phyloP scores from a whole-genome alignment of 1,140 invertebrate genomes.

The Coenobita brevimanus region DNA sequence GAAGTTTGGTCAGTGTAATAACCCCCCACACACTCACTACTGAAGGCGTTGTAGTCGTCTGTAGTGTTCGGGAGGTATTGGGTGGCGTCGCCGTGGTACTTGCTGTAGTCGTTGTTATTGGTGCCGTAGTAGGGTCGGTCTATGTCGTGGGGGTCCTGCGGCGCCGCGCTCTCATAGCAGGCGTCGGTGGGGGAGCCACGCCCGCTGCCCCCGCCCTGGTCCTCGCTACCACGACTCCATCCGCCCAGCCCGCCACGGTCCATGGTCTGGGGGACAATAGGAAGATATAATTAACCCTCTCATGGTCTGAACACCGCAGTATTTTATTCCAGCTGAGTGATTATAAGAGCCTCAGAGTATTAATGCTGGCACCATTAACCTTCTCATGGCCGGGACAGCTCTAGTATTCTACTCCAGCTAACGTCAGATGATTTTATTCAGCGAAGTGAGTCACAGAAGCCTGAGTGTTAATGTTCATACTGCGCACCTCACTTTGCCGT shows the following conservation, averaged over 20 bases:
- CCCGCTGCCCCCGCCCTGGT: neutral
- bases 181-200: neutral
- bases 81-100: conserved; percentile 7
- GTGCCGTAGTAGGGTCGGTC: conserved; percentile 26
- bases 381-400: no score
- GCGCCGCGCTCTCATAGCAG: neutral
- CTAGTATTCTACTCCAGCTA: no score
- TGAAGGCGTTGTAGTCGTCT: neutral
- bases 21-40: neutral
- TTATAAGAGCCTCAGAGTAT: no score
- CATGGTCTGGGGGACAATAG: neutral
- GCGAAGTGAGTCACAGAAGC: no score
- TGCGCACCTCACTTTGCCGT: no score
- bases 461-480: no score
- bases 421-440: no score
- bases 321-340: no score
- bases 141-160: neutral
- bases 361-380: no score
- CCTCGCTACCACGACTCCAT: neutral
- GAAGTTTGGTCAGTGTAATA: conserved; percentile 10
- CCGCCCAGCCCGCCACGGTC: neutral
- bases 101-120: conserved; percentile 62
- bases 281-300: neutral
- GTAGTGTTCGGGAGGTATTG: neutral
- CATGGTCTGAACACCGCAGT: no score